Evolutionary conservation across 2,888 invertebrate species (phyloP).

Genomic region (Hylaea fasciaria): DNA sequence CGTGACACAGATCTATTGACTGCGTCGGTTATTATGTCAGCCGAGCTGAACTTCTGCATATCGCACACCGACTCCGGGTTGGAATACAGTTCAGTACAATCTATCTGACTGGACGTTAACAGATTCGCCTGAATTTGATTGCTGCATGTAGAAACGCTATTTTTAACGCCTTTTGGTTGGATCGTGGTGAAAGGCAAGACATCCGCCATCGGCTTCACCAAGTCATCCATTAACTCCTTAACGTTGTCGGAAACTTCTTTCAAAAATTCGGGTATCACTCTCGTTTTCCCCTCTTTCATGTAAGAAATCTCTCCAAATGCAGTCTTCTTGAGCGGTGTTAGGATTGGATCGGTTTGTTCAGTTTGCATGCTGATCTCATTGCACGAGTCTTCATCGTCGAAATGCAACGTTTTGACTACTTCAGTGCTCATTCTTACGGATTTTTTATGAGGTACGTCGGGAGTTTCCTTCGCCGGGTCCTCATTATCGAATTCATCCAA

Average conservation of each 20-base stretch:
- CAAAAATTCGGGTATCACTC: slow-evolving; percentile 69
- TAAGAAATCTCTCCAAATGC: slow-evolving; percentile 62
- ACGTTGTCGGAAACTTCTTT: slow-evolving; percentile 63
- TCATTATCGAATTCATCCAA: slow-evolving; percentile 54
- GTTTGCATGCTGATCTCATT: slow-evolving; percentile 47
- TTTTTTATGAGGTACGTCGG: slow-evolving; percentile 37
- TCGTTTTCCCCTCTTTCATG: slow-evolving; percentile 56
- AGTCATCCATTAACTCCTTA: slow-evolving; percentile 71
- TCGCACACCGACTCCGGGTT: slow-evolving; percentile 45
- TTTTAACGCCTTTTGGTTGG: slow-evolving; percentile 32
- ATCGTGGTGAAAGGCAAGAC: slow-evolving; percentile 52
- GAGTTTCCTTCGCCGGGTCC: slow-evolving; percentile 45
- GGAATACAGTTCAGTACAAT: slow-evolving; percentile 49
- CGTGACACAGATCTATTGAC: slow-evolving; percentile 33
- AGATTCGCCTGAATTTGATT: slow-evolving; percentile 70
- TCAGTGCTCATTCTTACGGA: slow-evolving; percentile 57
- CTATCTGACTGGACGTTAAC: slow-evolving; percentile 70
- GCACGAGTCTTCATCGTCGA: slow-evolving; percentile 66
- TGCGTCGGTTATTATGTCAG: slow-evolving; percentile 29
- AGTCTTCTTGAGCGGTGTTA: slow-evolving; percentile 63
- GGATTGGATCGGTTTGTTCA: slow-evolving; percentile 42
- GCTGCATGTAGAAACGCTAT: slow-evolving; percentile 55
- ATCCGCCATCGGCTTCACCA: slow-evolving; percentile 70
- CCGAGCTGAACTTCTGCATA: slow-evolving; percentile 30
- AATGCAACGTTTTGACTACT: slow-evolving; percentile 71